Evolutionary conservation across 2,888 invertebrate genomes (phyloP).

Genomic region (Arctia plantaginis): DNA sequence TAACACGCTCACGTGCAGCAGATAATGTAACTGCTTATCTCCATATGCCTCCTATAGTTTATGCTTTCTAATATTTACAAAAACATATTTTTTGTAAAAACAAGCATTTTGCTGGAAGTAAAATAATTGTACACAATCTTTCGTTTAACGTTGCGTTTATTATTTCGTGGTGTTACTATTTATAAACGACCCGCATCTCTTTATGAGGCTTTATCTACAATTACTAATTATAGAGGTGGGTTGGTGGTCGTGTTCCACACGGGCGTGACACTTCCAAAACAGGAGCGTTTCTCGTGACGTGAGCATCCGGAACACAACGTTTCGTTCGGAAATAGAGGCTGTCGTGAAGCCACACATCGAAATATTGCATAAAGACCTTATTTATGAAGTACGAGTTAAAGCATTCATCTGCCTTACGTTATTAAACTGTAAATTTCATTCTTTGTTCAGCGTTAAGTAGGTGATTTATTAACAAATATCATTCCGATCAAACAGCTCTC

Average conservation of each 20-base stretch:
- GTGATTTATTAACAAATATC: neutral
- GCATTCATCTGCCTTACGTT: neutral
- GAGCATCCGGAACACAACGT: slow-evolving; percentile 60
- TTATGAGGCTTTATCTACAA: neutral
- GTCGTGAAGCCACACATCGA: slow-evolving; percentile 55
- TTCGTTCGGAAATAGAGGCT: slow-evolving; percentile 74
- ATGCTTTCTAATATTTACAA: neutral
- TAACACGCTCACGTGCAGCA: slow-evolving; percentile 30
- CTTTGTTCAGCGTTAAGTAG: neutral
- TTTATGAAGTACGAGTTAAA: slow-evolving; percentile 9
- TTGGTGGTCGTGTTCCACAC: slow-evolving; percentile 22
- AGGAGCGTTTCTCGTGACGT: slow-evolving; percentile 55
- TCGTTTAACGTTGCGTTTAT: slow-evolving; percentile 12
- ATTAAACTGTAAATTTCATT: neutral
- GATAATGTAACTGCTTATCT: slow-evolving; percentile 18
- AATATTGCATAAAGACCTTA: slow-evolving; percentile 36
- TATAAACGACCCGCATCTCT: neutral
- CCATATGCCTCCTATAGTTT: neutral
- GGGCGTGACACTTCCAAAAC: slow-evolving; percentile 47
- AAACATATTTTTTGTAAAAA: neutral
- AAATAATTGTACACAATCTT: neutral
- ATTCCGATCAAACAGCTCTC: neutral
- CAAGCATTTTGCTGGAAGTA: neutral
- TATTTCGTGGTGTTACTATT: neutral
- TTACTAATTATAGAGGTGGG: slow-evolving; percentile 25